phyloP scores from a whole-genome alignment of 2,888 invertebrate genomes.

The Calameuta pallipes region DNA sequence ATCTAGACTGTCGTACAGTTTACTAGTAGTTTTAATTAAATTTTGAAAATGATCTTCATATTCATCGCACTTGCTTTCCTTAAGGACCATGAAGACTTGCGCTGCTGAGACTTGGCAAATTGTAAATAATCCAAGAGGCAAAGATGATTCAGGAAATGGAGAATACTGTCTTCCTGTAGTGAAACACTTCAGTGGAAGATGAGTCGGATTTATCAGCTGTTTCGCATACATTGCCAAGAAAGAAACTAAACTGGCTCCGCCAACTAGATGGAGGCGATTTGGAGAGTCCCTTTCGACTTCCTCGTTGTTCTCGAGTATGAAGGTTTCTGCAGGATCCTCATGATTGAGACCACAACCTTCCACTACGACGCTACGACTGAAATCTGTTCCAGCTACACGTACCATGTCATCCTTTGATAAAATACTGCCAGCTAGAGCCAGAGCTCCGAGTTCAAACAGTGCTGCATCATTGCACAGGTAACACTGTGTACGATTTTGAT shows the following conservation, averaged over 20 bases:
- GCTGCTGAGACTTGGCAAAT: slow-evolving; percentile 77
- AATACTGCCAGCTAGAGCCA: slow-evolving; percentile 63
- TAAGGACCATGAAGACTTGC: slow-evolving; percentile 73
- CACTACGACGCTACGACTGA: slow-evolving; percentile 78
- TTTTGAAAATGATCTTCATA: slow-evolving; percentile 71
- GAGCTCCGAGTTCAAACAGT: slow-evolving; percentile 75
- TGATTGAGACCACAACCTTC: slow-evolving; percentile 79
- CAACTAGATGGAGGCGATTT: slow-evolving; percentile 78
- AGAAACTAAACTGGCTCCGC: slow-evolving; percentile 78
- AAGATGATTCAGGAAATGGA: slow-evolving; percentile 64
- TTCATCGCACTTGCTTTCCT: slow-evolving; percentile 64
- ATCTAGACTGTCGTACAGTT: slow-evolving; percentile 75
- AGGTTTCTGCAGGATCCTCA: slow-evolving; percentile 69
- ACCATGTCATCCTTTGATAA: slow-evolving; percentile 69
- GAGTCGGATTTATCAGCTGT: slow-evolving; percentile 71
- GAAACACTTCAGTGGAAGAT: slow-evolving; percentile 78
- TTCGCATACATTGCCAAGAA: slow-evolving; percentile 81
- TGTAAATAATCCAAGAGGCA: slow-evolving; percentile 71
- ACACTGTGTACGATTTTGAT: slow-evolving; percentile 71
- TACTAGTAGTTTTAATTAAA: slow-evolving; percentile 68
- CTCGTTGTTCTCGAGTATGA: slow-evolving; percentile 72
- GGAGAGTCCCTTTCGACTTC: slow-evolving; percentile 69
- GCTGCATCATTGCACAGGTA: slow-evolving; percentile 78
- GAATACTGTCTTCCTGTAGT: slow-evolving; percentile 78
- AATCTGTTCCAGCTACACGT: slow-evolving; percentile 82